phyloP scores from a whole-genome alignment of 2,888 invertebrate species.

The Odontocerum albicorne region DNA sequence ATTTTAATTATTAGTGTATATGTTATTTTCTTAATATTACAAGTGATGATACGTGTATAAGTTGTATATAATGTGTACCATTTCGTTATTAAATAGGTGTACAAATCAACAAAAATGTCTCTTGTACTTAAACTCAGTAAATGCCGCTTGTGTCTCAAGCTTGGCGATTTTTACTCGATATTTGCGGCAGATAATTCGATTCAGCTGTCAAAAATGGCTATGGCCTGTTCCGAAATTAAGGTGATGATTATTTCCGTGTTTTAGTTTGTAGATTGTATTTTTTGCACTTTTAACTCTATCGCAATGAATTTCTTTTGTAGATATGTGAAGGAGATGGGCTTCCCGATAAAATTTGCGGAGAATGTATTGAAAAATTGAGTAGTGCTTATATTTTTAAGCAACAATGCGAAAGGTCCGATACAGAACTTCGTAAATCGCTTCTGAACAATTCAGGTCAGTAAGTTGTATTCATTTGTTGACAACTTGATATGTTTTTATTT shows the following conservation, averaged over 20 bases:
- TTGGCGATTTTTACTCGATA: conserved; percentile 58
- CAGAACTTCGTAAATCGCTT: conserved; percentile 45
- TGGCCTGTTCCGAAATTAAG: conserved; percentile 52
- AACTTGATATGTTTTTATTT: conserved; percentile 2
- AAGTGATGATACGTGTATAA: too few relatives aligned
- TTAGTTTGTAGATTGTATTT: neutral
- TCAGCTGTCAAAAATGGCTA: conserved; percentile 56
- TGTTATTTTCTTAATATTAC: too few relatives aligned
- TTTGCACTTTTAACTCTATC: neutral
- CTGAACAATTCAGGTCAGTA: conserved; percentile 17
- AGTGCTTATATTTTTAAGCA: conserved; percentile 57
- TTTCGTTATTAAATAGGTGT: conserved; percentile 17
- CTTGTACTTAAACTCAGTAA: conserved; percentile 46
- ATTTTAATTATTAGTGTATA: too few relatives aligned
- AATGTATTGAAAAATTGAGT: conserved; percentile 56
- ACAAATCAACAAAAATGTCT: conserved; percentile 27
- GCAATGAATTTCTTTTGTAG: conserved; percentile 41
- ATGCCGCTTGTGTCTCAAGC: conserved; percentile 58
- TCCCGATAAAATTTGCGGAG: conserved; percentile 55
- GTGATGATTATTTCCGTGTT: too few relatives aligned
- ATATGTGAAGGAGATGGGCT: conserved; percentile 55
- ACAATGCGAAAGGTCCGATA: conserved; percentile 55
- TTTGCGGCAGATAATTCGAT: conserved; percentile 55
- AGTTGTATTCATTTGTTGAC: neutral
- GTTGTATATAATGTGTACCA: conserved; percentile 17